phyloP scores from a whole-genome alignment of 2,888 invertebrate genomes.

The Rutpela maculata region DNA sequence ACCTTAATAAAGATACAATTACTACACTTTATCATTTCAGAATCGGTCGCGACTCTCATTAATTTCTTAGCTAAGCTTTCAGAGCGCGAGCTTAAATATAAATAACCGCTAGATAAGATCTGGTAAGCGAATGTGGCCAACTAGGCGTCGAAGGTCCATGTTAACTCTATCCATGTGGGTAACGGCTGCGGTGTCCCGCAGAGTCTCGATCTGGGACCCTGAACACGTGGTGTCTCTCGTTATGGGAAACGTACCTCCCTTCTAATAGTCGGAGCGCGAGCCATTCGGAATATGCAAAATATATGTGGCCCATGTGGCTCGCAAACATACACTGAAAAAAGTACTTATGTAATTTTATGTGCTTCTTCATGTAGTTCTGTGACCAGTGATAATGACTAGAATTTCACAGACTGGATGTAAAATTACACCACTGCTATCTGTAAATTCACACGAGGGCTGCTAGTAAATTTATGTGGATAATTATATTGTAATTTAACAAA shows the following conservation, averaged over 20 bases:
- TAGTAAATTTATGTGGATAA: too few species aligned
- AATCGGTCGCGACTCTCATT: constrained; percentile 69
- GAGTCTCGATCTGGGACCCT: constrained; percentile 31
- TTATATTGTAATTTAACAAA: too few species aligned
- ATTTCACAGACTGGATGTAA: too few species aligned
- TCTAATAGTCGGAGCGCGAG: too few species aligned
- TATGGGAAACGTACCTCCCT: constrained; percentile 66
- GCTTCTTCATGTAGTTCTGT: too few species aligned
- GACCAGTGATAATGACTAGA: too few species aligned
- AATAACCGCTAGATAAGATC: constrained; percentile 63
- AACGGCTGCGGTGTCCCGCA: constrained; percentile 44
- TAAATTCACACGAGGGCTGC: too few species aligned
- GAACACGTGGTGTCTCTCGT: constrained; percentile 53
- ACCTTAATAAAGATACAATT: constrained; percentile 71
- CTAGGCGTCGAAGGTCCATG: constrained; percentile 46
- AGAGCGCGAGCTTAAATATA: constrained; percentile 65
- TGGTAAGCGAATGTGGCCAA: constrained; percentile 46
- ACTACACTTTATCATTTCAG: constrained; percentile 70
- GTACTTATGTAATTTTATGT: too few species aligned
- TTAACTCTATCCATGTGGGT: constrained; percentile 59
- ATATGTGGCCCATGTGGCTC: too few species aligned
- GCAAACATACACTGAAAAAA: too few species aligned
- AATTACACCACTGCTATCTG: too few species aligned
- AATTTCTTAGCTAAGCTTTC: constrained; percentile 70
- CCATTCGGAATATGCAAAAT: too few species aligned